Evolutionary conservation across 2,797 vertebrate species (phyloP).

Genomic region (Cynodonichthys magdalenae): DNA sequence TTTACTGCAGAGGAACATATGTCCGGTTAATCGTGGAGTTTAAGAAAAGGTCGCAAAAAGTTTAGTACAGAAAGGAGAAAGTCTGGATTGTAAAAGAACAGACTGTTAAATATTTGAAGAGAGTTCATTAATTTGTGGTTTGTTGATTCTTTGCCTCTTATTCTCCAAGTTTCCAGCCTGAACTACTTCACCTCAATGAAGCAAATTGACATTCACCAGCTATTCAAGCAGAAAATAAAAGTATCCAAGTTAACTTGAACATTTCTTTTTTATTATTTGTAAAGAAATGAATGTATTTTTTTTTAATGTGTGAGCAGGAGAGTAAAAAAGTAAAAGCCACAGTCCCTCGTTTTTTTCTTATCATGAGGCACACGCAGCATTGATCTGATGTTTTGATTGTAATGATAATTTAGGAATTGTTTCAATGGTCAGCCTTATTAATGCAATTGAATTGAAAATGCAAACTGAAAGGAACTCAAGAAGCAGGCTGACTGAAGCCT

Average conservation of each 20-base stretch:
- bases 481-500: background rate
- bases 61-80: background rate
- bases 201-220: constrained; percentile 33
- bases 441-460: background rate
- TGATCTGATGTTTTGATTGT: constrained; percentile 4
- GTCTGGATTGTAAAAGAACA: constrained; percentile 18
- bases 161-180: constrained; percentile 3
- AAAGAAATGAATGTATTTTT: background rate
- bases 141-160: constrained; percentile 7
- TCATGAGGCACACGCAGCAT: no score
- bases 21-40: background rate
- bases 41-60: background rate
- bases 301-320: constrained; percentile 36
- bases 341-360: background rate
- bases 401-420: no score
- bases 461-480: background rate
- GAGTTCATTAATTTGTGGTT: background rate
- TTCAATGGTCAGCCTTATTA: no score
- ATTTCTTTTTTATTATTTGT: no score
- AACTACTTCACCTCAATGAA: constrained; percentile 36
- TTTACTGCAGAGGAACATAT: no score
- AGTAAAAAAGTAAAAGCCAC: constrained; percentile 13
- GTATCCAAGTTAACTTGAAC: background rate
- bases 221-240: constrained; percentile 17
- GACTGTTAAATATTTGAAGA: constrained; percentile 18